Percentiles rank a stretch among this genome's conserved stretches.
phyloP scores from a whole-genome alignment of 2,888 invertebrate species.

The Agriotes lineatus region DNA sequence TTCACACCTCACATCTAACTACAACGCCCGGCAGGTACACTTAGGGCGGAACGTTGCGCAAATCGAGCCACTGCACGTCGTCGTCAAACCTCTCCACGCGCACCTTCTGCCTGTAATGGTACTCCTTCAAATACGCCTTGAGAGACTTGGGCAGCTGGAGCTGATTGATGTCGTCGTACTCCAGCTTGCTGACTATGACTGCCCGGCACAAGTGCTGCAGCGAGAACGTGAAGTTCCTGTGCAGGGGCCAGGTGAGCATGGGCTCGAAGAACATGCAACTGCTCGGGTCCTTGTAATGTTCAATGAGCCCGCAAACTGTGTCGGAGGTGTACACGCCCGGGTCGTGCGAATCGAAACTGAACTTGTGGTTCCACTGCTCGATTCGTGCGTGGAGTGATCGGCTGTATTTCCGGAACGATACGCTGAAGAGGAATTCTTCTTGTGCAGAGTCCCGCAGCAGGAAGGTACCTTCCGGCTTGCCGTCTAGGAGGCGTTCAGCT shows the following conservation, averaged over 20 bases:
- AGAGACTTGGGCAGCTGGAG: conserved; percentile 89
- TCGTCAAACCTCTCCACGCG: conserved; percentile 84
- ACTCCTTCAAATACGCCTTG: conserved; percentile 93
- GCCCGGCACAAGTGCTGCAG: conserved; percentile 93
- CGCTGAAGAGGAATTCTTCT: conserved; percentile 97
- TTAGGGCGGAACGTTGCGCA: conserved; percentile 57
- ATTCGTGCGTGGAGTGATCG: conserved; percentile 96
- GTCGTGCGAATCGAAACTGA: conserved; percentile 99
- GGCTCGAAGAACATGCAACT: conserved; percentile 99
- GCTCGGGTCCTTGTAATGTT: conserved; percentile 91
- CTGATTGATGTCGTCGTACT: conserved; percentile 90
- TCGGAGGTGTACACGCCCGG: conserved; percentile 93
- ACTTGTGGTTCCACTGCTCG: conserved; percentile 93
- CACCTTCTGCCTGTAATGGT: conserved; percentile 95
- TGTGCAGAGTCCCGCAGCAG: conserved; percentile 95
- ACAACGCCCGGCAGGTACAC: not conserved
- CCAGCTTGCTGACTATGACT: conserved; percentile 84
- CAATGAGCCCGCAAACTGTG: conserved; percentile 86
- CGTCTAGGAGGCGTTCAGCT: conserved; percentile 92
- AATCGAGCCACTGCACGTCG: conserved; percentile 66
- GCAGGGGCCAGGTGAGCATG: conserved; percentile 93
- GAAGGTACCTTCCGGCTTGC: conserved; percentile 96
- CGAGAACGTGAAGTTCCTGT: conserved; percentile 87
- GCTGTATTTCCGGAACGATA: conserved; percentile 95
- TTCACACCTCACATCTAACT: conserved; percentile 7